phyloP scores from a whole-genome alignment of 2,888 invertebrate species.

The Rhagophthalmus giganteus region DNA sequence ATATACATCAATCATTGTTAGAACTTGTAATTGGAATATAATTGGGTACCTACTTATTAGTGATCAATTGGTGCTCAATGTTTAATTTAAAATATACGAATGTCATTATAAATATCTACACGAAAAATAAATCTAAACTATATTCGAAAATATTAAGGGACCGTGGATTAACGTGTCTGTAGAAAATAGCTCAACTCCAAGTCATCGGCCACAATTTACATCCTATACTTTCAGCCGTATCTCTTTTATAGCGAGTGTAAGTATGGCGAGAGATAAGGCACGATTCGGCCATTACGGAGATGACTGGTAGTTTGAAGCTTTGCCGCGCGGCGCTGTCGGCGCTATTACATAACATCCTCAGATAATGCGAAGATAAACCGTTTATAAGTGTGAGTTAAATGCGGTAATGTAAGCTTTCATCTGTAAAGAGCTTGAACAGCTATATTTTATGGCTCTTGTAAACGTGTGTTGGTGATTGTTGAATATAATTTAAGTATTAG shows the following conservation, averaged over 20 bases:
- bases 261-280: slow-evolving; percentile 50
- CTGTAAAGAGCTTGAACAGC: slow-evolving; percentile 22
- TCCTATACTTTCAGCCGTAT: slow-evolving; percentile 49
- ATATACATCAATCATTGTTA: no score
- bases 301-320: slow-evolving; percentile 45
- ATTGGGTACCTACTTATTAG: no score
- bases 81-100: no score
- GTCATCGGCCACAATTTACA: slow-evolving; percentile 40
- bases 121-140: neutral
- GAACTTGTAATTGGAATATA: no score
- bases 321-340: slow-evolving; percentile 39
- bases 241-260: slow-evolving; percentile 47
- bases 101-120: no score
- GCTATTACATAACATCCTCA: slow-evolving; percentile 40
- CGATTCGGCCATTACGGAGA: slow-evolving; percentile 50
- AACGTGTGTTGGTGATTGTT: slow-evolving; percentile 15
- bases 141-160: slow-evolving; percentile 20
- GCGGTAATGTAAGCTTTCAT: slow-evolving; percentile 29
- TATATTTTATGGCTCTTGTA: slow-evolving; percentile 23
- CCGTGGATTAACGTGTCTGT: slow-evolving; percentile 27
- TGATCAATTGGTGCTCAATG: no score
- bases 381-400: slow-evolving; percentile 32
- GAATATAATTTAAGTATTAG: slow-evolving; percentile 16
- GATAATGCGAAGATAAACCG: slow-evolving; percentile 40
- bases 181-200: slow-evolving; percentile 29